Base-by-base conservation (phyloP, 1,140 invertebrate genomes). In the Diorhabda elongata region DNA sequence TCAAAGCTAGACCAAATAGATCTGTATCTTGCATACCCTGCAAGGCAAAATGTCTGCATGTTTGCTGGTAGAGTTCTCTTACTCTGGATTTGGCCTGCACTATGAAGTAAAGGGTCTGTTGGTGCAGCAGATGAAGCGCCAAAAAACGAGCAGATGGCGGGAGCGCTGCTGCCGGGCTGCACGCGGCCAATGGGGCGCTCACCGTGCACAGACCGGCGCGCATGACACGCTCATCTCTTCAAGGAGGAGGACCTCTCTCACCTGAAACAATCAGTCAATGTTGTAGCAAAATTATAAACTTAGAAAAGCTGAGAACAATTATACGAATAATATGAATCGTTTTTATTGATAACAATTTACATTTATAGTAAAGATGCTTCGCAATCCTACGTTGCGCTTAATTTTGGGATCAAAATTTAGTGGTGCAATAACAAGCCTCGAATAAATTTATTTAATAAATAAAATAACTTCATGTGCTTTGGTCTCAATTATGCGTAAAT, bases 11-110 rank as follows among this genome's bases (percentile, higher is more conserved):
- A 74, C 92, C 92, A 84, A 94, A 95, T 52, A 94, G 87, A 80
- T 93, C 91, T 78, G 89, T 89, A 80, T 93, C 91, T 81, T 88
- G 85, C 87, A 95, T 90, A 75, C 90, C 90, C 84, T 90, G 88
- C 73, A 88, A 87, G 75, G 85, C 85, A 74, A 94, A 88, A 81
- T 93, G 88, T 70, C 87, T 84, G 81, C 90, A 91, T 85, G 92
- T 90, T 81, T 93, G 90, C 74, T 88, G 86, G 78, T 93, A 92
- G 62, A 95, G 87, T 82, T 95, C 91, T 78, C 90, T 89, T 68
- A 92, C 91, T 84, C 90, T 88, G 71, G 90, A 90, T 84, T 94
- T 94, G 73, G 89, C 87, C 91, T 94, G 84, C 67, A 88, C 87
- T 73, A 88, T 82, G 80, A 89, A 88, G 79, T 87, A 87, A 75